A percentile compares a stretch with the other conserved stretches of the same genome.
These are phyloP conservation scores for Portevinia maculata DNA, from an alignment of 2,888 invertebrate genomes.

Conservation along the genomic window DNA sequence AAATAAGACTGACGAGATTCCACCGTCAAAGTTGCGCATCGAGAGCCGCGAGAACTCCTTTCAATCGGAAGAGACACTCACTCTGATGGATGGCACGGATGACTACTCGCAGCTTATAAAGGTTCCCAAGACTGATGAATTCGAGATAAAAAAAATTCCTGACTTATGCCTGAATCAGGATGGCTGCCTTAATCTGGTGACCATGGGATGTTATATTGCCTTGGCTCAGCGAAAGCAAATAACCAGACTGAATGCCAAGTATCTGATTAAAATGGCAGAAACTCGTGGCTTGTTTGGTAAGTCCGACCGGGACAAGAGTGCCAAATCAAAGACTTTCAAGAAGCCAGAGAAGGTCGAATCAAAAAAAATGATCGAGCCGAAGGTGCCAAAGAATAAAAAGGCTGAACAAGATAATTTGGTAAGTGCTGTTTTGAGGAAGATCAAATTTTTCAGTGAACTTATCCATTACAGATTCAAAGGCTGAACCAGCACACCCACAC, in stretches of 20 bases:
- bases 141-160: conserved; percentile 86
- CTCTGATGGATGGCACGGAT: conserved; percentile 58
- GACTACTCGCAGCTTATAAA: conserved; percentile 70
- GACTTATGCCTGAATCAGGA: conserved; percentile 84
- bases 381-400: conserved; percentile 58
- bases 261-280: conserved; percentile 93
- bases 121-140: conserved; percentile 83
- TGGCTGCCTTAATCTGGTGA: conserved; percentile 82
- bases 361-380: conserved; percentile 60
- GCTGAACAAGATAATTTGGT: conserved; percentile 71
- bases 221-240: conserved; percentile 86
- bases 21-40: not conserved
- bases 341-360: conserved; percentile 81
- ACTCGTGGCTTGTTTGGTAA: conserved; percentile 90
- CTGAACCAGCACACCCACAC: conserved; percentile 79
- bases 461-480: conserved; percentile 75
- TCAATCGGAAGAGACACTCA: conserved; percentile 30
- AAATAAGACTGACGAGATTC: conserved; percentile 50
- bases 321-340: conserved; percentile 80
- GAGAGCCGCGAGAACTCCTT: conserved; percentile 41
- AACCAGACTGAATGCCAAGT: conserved; percentile 90
- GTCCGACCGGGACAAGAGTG: conserved; percentile 80
- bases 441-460: not conserved
- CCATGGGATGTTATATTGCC: conserved; percentile 85
- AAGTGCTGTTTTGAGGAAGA: not conserved